Conservation (phyloP, 2,797 vertebrate genomes). For the Falco cherrug region DNA sequence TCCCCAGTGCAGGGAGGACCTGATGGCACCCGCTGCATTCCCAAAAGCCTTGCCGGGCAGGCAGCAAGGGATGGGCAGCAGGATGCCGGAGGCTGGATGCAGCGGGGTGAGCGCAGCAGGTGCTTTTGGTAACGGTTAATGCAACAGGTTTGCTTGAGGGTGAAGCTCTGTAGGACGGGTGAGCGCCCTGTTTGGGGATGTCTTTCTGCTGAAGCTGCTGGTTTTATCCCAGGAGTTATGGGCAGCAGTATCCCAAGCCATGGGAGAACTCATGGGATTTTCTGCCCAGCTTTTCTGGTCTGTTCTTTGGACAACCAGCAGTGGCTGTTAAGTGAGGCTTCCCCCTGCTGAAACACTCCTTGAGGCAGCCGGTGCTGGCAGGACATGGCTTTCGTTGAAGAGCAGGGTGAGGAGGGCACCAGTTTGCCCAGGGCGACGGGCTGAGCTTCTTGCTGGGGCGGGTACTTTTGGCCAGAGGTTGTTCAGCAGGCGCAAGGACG, state of each 20-base stretch:
- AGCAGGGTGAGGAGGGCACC: background rate
- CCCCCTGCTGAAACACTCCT: background rate
- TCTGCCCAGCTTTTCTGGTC: background rate
- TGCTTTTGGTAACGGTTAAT: background rate
- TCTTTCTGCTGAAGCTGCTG: background rate
- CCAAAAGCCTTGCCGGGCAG: background rate
- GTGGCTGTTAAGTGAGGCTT: background rate
- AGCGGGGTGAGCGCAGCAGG: fast-evolving
- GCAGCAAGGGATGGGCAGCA: background rate
- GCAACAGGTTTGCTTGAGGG: background rate
- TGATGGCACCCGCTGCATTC: background rate
- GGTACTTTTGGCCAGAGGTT: background rate
- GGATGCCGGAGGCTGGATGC: background rate
- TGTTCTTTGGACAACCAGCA: background rate
- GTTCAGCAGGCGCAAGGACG: fast-evolving
- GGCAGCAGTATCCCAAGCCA: background rate
- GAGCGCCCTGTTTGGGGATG: background rate
- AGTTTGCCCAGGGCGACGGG: fast-evolving
- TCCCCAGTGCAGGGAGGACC: background rate
- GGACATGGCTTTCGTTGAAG: background rate
- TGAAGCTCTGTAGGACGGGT: background rate
- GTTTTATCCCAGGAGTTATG: background rate
- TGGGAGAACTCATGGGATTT: background rate
- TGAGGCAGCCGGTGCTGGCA: background rate
- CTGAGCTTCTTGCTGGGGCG: background rate